Conservation (phyloP, 2,797 vertebrate genomes). For the Sparidentex hasta region DNA sequence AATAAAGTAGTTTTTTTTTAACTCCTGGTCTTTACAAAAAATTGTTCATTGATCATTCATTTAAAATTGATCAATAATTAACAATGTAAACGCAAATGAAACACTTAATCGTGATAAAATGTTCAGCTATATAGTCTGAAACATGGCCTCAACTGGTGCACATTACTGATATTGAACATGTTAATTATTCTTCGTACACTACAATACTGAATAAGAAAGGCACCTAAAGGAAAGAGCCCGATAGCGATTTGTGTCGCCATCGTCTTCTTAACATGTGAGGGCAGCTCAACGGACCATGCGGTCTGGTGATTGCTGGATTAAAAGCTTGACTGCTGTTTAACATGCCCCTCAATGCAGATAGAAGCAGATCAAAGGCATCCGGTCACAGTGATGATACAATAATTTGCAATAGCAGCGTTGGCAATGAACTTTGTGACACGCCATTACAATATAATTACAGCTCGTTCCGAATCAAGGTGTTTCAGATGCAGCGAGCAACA, state of each 20-base stretch:
- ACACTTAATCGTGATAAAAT: too few relatives aligned
- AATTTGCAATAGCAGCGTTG: constrained; percentile 50
- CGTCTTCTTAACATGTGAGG: constrained; percentile 30
- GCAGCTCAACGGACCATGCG: constrained; percentile 27
- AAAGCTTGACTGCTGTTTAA: constrained; percentile 66
- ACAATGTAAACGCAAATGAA: too few relatives aligned
- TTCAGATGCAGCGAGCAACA: constrained; percentile 32
- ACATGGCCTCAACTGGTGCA: constrained; percentile 1
- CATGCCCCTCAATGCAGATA: constrained; percentile 54
- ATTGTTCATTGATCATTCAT: too few relatives aligned
- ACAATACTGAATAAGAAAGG: constrained; percentile 14
- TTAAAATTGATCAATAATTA: too few relatives aligned
- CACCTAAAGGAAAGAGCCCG: constrained; percentile 10
- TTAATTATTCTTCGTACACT: constrained; percentile 19
- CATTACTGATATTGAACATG: constrained; percentile 2
- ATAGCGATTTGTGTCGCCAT: constrained; percentile 32
- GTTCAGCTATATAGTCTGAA: neutral
- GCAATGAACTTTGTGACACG: constrained; percentile 54
- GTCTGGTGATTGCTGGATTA: constrained; percentile 66
- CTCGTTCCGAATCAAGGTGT: constrained; percentile 42
- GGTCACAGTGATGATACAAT: constrained; percentile 50
- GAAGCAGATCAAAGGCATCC: constrained; percentile 63
- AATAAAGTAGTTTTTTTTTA: too few relatives aligned
- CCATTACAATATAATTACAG: constrained; percentile 56
- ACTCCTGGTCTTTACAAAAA: too few relatives aligned